Conservation (phyloP, 1,140 invertebrate species). For the Potamilus streckersoni region DNA sequence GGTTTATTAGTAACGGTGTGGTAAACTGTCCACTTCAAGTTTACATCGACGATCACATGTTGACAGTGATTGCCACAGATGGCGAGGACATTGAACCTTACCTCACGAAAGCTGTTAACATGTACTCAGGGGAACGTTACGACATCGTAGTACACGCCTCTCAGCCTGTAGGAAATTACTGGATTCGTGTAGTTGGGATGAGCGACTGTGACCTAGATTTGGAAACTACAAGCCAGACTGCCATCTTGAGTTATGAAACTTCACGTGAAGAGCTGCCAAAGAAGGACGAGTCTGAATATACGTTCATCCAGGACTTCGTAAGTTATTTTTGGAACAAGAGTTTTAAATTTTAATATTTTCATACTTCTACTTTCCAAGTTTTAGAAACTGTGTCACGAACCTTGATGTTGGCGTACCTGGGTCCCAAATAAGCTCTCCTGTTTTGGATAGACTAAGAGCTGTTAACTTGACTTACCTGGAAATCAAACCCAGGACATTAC, state of each 20-base stretch:
- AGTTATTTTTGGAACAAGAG: no score
- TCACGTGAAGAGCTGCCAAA: slow-evolving; percentile 8
- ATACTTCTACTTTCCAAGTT: no score
- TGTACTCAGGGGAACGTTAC: slow-evolving; percentile 68
- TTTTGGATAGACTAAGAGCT: no score
- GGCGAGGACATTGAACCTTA: slow-evolving; percentile 82
- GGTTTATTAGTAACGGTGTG: slow-evolving; percentile 46
- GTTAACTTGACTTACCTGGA: no score
- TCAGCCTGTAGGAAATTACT: slow-evolving; percentile 79
- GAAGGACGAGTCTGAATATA: no score
- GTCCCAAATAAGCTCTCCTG: no score
- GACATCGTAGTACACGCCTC: slow-evolving; percentile 85
- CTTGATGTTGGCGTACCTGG: no score
- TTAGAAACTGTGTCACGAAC: no score
- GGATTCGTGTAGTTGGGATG: slow-evolving; percentile 81
- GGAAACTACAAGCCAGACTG: slow-evolving; percentile 78
- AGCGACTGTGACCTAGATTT: slow-evolving; percentile 84
- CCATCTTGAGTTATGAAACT: slow-evolving; percentile 69
- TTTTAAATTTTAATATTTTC: no score
- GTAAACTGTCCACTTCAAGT: slow-evolving; percentile 64
- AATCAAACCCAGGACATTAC: no score
- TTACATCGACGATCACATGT: slow-evolving; percentile 75
- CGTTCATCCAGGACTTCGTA: no score
- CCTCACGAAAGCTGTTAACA: slow-evolving; percentile 61
- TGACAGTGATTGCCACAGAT: slow-evolving; percentile 79